A percentile compares a stretch with the other conserved stretches of the same genome.
Conservation (phyloP, 2,797 vertebrate species). For the Myotis pilosus region DNA sequence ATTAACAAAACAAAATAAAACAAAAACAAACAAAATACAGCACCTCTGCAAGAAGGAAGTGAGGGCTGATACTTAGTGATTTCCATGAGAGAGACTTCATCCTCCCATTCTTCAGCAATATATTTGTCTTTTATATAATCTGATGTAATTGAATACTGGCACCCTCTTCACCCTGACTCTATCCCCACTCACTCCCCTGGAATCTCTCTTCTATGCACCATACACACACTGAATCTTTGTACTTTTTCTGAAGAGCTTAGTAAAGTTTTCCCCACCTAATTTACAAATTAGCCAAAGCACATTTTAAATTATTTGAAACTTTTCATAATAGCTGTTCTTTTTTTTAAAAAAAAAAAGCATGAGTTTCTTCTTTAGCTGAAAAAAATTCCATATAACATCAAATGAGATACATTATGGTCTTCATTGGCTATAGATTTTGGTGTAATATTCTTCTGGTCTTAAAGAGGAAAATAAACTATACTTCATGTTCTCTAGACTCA, state of each 20-base stretch:
- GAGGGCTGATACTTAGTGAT: background rate
- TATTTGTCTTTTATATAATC: background rate
- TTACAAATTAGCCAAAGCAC: background rate
- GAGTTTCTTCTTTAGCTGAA: background rate
- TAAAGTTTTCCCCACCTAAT: background rate
- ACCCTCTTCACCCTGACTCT: background rate
- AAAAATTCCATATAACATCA: background rate
- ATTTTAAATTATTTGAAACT: background rate
- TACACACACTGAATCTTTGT: background rate
- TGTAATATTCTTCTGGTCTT: background rate
- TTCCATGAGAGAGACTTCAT: background rate
- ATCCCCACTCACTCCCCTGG: background rate
- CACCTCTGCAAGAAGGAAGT: background rate
- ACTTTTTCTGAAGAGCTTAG: background rate
- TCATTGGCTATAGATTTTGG: background rate
- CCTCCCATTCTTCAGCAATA: background rate
- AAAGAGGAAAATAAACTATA: background rate
- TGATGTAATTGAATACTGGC: background rate
- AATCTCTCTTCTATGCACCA: background rate
- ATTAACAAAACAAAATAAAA: background rate
- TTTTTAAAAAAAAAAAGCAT: background rate
- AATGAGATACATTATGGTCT: background rate
- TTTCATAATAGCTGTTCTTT: background rate
- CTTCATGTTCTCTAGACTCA: slow-evolving; percentile 34
- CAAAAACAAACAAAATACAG: background rate